A percentile compares a stretch with the other conserved stretches of the same genome.
phyloP scores from a whole-genome alignment of 2,888 invertebrate genomes.

The Acanthosepion esculentum region DNA sequence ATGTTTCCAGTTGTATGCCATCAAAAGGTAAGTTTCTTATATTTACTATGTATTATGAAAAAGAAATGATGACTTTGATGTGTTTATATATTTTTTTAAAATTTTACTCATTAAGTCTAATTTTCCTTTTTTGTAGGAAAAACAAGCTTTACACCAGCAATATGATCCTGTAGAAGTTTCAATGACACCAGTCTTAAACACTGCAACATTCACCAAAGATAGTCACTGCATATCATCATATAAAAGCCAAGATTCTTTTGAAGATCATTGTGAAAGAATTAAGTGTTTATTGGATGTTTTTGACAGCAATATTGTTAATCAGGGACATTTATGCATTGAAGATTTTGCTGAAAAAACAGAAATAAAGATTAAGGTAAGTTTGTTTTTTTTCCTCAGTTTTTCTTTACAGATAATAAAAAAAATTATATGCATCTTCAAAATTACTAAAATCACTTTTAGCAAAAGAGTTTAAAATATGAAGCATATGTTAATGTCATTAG shows the following conservation, averaged over 20 bases:
- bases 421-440: neutral
- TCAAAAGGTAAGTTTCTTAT: neutral
- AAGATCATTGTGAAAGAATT: slow-evolving; percentile 59
- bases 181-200: slow-evolving; percentile 37
- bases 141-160: slow-evolving; percentile 51
- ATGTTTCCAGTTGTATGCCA: too few relatives aligned
- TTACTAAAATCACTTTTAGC: neutral
- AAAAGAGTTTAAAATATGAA: neutral
- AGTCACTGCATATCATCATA: slow-evolving; percentile 52
- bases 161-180: slow-evolving; percentile 39
- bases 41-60: neutral
- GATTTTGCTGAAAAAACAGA: slow-evolving; percentile 65
- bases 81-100: neutral
- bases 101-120: neutral
- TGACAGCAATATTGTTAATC: slow-evolving; percentile 61
- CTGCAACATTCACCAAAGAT: slow-evolving; percentile 47
- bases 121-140: slow-evolving; percentile 49
- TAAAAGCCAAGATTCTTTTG: slow-evolving; percentile 52
- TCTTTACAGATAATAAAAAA: neutral
- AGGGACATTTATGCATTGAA: slow-evolving; percentile 59
- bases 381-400: neutral
- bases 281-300: slow-evolving; percentile 61
- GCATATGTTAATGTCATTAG: neutral
- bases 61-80: neutral
- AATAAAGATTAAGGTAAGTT: slow-evolving; percentile 62